These are phyloP conservation scores for Periophthalmodon schlosseri DNA, from an alignment of 2,113 vertebrate genomes.

Conservation along the genomic window DNA sequence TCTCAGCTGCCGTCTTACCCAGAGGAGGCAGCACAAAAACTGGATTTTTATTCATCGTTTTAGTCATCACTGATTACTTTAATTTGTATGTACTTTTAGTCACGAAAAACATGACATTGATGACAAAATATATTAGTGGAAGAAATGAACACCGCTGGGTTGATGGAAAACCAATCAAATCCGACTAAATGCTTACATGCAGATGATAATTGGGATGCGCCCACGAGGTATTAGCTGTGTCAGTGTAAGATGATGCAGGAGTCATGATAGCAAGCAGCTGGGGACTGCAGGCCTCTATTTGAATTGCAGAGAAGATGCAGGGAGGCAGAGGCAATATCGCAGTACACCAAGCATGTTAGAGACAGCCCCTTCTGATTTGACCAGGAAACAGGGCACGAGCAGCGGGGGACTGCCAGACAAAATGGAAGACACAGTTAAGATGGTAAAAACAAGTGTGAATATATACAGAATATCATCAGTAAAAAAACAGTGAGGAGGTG, in stretches of 20 bases:
- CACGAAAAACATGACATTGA: not conserved
- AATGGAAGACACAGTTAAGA: slow-evolving; percentile 10
- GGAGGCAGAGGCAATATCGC: slow-evolving; percentile 46
- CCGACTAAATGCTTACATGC: slow-evolving; percentile 46
- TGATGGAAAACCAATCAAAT: slow-evolving; percentile 55
- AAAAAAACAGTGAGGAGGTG: too few relatives aligned
- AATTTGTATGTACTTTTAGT: not conserved
- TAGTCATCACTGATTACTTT: not conserved
- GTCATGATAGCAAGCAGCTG: slow-evolving; percentile 47
- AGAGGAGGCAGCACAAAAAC: too few relatives aligned
- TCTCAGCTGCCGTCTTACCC: too few relatives aligned
- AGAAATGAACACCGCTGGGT: slow-evolving; percentile 9
- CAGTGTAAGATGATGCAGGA: slow-evolving; percentile 41
- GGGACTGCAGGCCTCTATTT: slow-evolving; percentile 45
- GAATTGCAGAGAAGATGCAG: slow-evolving; percentile 31
- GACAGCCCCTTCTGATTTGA: slow-evolving; percentile 41
- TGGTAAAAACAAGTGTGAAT: too few relatives aligned
- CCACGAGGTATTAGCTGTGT: slow-evolving; percentile 25
- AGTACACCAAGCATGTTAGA: slow-evolving; percentile 46
- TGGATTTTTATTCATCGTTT: not conserved
- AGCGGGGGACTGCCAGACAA: slow-evolving; percentile 13
- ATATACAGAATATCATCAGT: too few relatives aligned
- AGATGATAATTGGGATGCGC: slow-evolving; percentile 41
- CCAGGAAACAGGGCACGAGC: slow-evolving; percentile 20
- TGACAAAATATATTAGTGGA: not conserved